Base-by-base conservation (phyloP, 1,140 invertebrate genomes). In the Polypedilum vanderplanki region DNA sequence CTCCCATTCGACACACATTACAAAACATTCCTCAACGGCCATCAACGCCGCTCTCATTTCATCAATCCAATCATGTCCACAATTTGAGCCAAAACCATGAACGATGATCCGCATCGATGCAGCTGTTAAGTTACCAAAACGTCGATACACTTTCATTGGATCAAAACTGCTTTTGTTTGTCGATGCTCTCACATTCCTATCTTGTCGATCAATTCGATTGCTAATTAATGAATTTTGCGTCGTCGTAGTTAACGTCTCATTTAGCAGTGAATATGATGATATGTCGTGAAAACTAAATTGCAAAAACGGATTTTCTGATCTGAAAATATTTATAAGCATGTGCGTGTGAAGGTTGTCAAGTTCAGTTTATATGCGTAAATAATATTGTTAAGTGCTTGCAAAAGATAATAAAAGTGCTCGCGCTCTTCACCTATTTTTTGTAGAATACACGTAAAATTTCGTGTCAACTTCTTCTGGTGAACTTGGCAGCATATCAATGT, bases 1-100 rank as follows among this genome's bases (percentile, higher is more conserved):
- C 77, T 94, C 93, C 96, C 96, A 98, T 81, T 98, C 94, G 3
- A 98, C 94, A 79, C 94, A 94, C 33, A 98, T 91, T 0, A 96
- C 90, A 80, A 96, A 96, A 77, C 91, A 90, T 79, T 95, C 90
- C 83, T 92, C 92, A 80, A 94, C 91, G 18, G 91, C 89, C 89
- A 96, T 92, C 1, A 97, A 85, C 10, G 93, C 93, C 18, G 91
- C 90, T 57, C 93, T 87, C 92, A 98, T 96, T 80, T 96, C 93
- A 79, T 93, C 92, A 0, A 97, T 93, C 96, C 96, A 98, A 9
- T 94, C 89, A 77, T 93, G 90, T 18, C 90, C 88, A 79, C 95
- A 96, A 78, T 91, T 92, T 70, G 93, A 94, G 0, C 95, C 93
- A 79, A 98, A 98, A 3, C 96, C 96, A 79, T 98, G 96, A 0